These are phyloP conservation scores for Drosophila persimilis DNA, from an alignment of 1,140 invertebrate species.

Conservation along the genomic window DNA sequence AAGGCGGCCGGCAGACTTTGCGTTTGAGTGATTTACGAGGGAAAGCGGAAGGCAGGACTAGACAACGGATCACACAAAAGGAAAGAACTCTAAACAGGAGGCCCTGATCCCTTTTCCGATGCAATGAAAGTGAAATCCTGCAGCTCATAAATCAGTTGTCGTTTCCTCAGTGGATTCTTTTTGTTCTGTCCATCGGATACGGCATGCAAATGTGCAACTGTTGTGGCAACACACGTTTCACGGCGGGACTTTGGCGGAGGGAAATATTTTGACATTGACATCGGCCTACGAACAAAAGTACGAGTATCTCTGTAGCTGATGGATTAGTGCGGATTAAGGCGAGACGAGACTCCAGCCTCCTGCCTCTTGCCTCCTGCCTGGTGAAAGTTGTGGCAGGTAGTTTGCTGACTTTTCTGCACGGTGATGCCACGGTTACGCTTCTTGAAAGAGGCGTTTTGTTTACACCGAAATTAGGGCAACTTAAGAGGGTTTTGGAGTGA, in stretches of 20 bases:
- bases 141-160: constrained; percentile 56
- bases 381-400: constrained; percentile 68
- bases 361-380: background rate
- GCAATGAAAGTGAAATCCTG: constrained; percentile 64
- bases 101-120: too few relatives aligned
- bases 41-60: constrained; percentile 44
- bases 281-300: constrained; percentile 3
- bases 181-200: constrained; percentile 30
- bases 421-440: background rate
- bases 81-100: constrained; percentile 4
- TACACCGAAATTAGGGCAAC: background rate
- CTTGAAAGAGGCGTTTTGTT: constrained; percentile 24
- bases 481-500: background rate
- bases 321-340: constrained; percentile 67
- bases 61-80: constrained; percentile 15
- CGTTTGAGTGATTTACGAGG: constrained; percentile 69
- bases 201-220: constrained; percentile 62
- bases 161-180: constrained; percentile 6
- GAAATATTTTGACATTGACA: constrained; percentile 69
- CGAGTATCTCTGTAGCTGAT: constrained; percentile 30
- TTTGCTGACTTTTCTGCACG: constrained; percentile 8
- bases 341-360: background rate
- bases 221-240: constrained; percentile 66
- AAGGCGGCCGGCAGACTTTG: constrained; percentile 21
- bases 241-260: constrained; percentile 11